phyloP scores from a whole-genome alignment of 2,797 vertebrate genomes.

The Brachymystax lenok region DNA sequence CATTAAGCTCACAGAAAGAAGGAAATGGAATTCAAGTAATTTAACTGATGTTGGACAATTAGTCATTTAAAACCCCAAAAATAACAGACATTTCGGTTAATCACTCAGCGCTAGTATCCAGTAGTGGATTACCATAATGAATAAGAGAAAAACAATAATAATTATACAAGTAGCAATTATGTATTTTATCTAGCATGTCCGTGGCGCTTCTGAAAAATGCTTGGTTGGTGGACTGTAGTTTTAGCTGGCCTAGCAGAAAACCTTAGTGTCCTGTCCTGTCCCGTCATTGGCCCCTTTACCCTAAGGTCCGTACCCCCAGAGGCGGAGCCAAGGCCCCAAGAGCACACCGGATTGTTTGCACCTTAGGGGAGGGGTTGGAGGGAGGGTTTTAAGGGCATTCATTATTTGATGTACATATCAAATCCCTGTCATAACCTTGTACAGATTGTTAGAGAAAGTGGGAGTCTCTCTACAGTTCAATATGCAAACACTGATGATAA shows the following conservation, averaged over 20 bases:
- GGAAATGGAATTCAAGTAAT: no score
- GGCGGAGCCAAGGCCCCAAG: constrained; percentile 26
- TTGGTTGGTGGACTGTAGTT: constrained; percentile 68
- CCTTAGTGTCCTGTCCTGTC: constrained; percentile 54
- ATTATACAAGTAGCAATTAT: constrained; percentile 71
- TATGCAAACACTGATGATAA: constrained; percentile 74
- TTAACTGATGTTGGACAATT: no score
- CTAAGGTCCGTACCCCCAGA: constrained; percentile 26
- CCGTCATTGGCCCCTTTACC: constrained; percentile 49
- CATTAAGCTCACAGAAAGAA: no score
- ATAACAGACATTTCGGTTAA: no score
- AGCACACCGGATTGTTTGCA: constrained; percentile 70
- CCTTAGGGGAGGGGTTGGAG: constrained; percentile 61
- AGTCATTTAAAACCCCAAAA: no score
- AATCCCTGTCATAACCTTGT: constrained; percentile 58
- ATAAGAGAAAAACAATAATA: constrained; percentile 45
- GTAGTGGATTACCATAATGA: constrained; percentile 20
- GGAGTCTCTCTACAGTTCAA: constrained; percentile 63
- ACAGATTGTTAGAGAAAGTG: constrained; percentile 48
- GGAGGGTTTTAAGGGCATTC: constrained; percentile 72
- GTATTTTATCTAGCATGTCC: constrained; percentile 74
- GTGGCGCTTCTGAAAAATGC: constrained; percentile 73
- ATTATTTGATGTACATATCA: constrained; percentile 76
- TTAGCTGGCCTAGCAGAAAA: constrained; percentile 81
- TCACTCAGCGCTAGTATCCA: no score